These are phyloP conservation scores for Rhinoraja longicauda DNA, from an alignment of 2,797 vertebrate genomes.

Conservation along the genomic window DNA sequence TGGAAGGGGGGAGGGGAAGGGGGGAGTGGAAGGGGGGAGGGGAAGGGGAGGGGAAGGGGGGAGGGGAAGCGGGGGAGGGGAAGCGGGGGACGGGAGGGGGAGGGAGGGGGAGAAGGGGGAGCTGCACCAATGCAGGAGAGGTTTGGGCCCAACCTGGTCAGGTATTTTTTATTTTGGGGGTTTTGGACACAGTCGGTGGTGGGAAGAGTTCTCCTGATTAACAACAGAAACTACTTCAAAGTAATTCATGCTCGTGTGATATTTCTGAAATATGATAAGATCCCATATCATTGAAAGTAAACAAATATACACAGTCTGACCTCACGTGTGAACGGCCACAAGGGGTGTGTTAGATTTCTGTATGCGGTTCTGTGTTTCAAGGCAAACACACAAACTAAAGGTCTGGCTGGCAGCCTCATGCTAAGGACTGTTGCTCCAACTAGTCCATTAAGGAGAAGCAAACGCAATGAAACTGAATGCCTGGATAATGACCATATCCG, in stretches of 20 bases:
- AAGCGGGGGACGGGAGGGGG: no score
- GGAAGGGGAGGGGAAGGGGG: no score
- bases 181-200: neutral
- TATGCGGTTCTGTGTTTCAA: neutral
- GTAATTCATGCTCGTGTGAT: neutral
- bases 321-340: neutral
- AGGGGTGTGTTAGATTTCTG: neutral
- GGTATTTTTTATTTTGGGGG: neutral
- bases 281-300: neutral
- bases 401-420: neutral
- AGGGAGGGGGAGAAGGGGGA: no score
- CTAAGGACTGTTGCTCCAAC: neutral
- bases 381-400: neutral
- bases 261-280: neutral
- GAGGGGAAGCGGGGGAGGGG: no score
- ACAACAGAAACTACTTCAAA: neutral
- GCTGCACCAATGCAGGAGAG: no score
- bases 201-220: neutral
- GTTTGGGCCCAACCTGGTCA: no score
- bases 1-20: no score
- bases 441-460: neutral
- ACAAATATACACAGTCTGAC: neutral
- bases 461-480: neutral
- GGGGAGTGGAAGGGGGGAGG: no score
- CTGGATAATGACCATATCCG: neutral